Percentiles rank a stretch among this genome's conserved stretches.
phyloP scores from a whole-genome alignment of 64 coral and sea anemone species.

The Montipora efflorescens region DNA sequence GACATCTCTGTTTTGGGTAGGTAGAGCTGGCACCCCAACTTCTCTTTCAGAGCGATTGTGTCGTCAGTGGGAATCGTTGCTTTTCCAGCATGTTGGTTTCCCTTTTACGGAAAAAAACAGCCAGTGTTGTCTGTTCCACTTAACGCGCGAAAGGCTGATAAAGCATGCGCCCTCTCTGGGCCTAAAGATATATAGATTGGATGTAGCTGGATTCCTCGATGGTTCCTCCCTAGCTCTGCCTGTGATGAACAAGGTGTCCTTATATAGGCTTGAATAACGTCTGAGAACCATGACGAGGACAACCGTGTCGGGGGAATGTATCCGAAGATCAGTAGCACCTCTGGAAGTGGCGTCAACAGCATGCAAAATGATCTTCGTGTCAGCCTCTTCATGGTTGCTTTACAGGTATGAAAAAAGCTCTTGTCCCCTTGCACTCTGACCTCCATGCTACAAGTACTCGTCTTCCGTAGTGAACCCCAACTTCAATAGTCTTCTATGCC shows the following conservation, averaged over 20 bases:
- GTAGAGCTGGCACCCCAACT: constrained; percentile 17
- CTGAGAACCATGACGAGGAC: constrained; percentile 20
- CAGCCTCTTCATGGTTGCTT: constrained; percentile 50
- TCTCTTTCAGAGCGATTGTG: not conserved
- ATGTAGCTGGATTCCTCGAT: not conserved
- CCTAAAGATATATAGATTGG: constrained; percentile 14
- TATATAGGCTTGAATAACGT: not conserved
- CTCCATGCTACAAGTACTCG: constrained; percentile 37
- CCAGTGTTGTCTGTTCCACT: constrained; percentile 18
- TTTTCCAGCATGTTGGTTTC: constrained; percentile 27
- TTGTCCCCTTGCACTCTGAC: not conserved
- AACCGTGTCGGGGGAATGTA: constrained; percentile 27
- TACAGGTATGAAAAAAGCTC: not conserved
- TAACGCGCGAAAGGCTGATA: constrained; percentile 27
- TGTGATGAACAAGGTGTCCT: constrained; percentile 15
- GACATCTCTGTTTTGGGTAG: constrained; percentile 15
- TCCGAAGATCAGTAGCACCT: constrained; percentile 34
- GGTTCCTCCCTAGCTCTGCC: not conserved
- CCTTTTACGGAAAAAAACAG: not conserved
- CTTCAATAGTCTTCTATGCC: constrained; percentile 26
- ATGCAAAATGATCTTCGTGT: constrained; percentile 50
- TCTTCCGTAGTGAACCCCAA: not conserved
- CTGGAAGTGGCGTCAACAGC: constrained; percentile 27
- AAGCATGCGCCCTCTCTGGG: not conserved
- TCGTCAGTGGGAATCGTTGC: not conserved